Conservation (phyloP, 1,140 invertebrate genomes). For the Camponotus floridanus region DNA sequence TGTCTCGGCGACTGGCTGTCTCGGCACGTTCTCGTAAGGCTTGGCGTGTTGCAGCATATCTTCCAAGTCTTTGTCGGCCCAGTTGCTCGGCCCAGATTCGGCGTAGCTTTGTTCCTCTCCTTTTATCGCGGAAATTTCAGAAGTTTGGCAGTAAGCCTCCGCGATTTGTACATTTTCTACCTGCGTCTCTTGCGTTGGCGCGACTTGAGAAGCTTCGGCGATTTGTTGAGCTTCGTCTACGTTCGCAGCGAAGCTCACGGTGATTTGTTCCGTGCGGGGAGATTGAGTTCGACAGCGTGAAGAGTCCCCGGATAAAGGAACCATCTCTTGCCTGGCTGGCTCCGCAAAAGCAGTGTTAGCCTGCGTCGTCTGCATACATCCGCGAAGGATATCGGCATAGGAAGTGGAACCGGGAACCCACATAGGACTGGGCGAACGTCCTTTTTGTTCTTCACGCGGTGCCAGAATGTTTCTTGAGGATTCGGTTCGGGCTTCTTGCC, state of each 20-base stretch:
- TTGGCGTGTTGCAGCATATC: constrained; percentile 62
- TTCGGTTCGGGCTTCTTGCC: constrained; percentile 14
- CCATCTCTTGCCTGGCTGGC: constrained; percentile 64
- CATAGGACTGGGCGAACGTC: constrained; percentile 90
- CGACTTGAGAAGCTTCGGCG: not conserved
- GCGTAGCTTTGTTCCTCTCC: constrained; percentile 16
- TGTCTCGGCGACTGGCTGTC: not conserved
- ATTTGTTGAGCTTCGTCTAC: not conserved
- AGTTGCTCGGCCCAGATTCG: constrained; percentile 50
- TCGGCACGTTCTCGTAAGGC: constrained; percentile 43
- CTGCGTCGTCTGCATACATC: constrained; percentile 80
- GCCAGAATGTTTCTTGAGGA: constrained; percentile 59
- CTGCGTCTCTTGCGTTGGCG: not conserved
- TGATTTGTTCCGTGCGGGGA: not conserved
- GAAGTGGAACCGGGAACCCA: constrained; percentile 91
- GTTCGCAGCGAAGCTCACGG: not conserved
- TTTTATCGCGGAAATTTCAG: constrained; percentile 18
- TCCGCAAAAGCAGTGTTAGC: constrained; percentile 57
- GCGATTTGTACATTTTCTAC: not conserved
- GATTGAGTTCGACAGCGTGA: not conserved
- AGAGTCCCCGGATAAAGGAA: constrained; percentile 50
- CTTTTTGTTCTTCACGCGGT: constrained; percentile 79
- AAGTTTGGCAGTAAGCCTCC: constrained; percentile 20
- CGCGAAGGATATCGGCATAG: constrained; percentile 92
- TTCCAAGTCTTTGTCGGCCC: constrained; percentile 71